phyloP scores from a whole-genome alignment of 1,140 invertebrate species.

The Thaumatotibia leucotreta region DNA sequence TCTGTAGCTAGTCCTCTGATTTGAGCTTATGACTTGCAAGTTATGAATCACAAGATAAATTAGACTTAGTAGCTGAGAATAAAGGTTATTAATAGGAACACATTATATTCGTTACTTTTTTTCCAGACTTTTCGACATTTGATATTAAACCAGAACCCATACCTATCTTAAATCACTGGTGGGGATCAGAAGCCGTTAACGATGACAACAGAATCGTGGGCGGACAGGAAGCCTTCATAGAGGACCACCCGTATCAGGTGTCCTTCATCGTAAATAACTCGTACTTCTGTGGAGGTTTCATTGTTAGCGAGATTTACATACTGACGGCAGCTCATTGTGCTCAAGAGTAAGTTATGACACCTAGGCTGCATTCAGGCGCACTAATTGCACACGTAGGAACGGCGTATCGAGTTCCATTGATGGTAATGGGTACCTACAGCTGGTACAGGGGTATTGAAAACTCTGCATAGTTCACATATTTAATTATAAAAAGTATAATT shows the following conservation, averaged over 20 bases:
- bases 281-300: conserved; percentile 81
- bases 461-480: too few species aligned
- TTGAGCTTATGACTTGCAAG: too few species aligned
- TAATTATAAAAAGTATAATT: too few species aligned
- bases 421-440: too few species aligned
- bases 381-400: too few species aligned
- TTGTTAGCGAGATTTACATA: conserved; percentile 77
- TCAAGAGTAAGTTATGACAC: conserved; percentile 49
- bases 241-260: conserved; percentile 80
- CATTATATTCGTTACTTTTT: not conserved
- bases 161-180: not conserved
- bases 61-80: too few species aligned
- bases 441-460: too few species aligned
- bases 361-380: too few species aligned
- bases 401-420: too few species aligned
- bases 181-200: not conserved
- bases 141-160: not conserved
- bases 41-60: too few species aligned
- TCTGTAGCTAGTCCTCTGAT: too few species aligned
- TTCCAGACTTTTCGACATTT: not conserved
- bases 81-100: not conserved
- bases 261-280: conserved; percentile 66
- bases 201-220: conserved; percentile 78
- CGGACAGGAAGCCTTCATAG: conserved; percentile 76
- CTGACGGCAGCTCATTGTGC: conserved; percentile 83